Evolutionary conservation across 2,888 invertebrate species (phyloP).

Genomic region (Prostheceraeus crozeri): DNA sequence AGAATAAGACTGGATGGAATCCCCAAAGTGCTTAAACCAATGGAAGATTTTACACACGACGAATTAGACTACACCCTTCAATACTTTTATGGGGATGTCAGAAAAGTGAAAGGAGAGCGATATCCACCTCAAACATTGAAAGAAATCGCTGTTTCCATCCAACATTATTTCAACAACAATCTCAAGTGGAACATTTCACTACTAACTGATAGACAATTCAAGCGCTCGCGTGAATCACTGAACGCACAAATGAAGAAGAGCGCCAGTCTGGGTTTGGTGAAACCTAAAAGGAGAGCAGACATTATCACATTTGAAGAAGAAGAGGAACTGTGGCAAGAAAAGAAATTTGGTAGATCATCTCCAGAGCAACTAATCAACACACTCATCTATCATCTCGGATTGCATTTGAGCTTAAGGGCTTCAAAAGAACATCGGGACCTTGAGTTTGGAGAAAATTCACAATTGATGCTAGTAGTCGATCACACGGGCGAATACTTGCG

Average conservation of each 20-base stretch:
- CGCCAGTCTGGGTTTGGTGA: constrained; percentile 21
- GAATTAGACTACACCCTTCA: constrained; percentile 7
- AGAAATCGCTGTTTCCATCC: constrained; percentile 17
- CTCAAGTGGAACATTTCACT: constrained; percentile 9
- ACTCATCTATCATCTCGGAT: constrained; percentile 22
- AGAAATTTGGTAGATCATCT: constrained; percentile 15
- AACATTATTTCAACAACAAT: constrained; percentile 21
- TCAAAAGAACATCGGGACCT: constrained; percentile 24
- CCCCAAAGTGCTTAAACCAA: constrained; percentile 19
- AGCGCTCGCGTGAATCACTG: constrained; percentile 1
- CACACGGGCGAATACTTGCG: constrained; percentile 18
- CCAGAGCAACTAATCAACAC: constrained; percentile 24
- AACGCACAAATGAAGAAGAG: constrained; percentile 25
- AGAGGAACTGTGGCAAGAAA: constrained; percentile 27
- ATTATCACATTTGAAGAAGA: constrained; percentile 3
- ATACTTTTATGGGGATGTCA: not conserved
- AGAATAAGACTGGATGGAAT: constrained; percentile 16
- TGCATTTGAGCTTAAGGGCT: constrained; percentile 5
- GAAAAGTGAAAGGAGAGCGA: not conserved
- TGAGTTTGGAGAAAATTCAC: constrained; percentile 20
- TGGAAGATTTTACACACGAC: constrained; percentile 5
- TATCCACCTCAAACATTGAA: constrained; percentile 28
- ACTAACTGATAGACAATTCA: constrained; percentile 8
- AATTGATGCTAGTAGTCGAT: constrained; percentile 20
- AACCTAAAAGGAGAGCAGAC: constrained; percentile 11